These are phyloP conservation scores for Drosophila stalkeri DNA, from an alignment of 2,888 invertebrate species.

Conservation along the genomic window DNA sequence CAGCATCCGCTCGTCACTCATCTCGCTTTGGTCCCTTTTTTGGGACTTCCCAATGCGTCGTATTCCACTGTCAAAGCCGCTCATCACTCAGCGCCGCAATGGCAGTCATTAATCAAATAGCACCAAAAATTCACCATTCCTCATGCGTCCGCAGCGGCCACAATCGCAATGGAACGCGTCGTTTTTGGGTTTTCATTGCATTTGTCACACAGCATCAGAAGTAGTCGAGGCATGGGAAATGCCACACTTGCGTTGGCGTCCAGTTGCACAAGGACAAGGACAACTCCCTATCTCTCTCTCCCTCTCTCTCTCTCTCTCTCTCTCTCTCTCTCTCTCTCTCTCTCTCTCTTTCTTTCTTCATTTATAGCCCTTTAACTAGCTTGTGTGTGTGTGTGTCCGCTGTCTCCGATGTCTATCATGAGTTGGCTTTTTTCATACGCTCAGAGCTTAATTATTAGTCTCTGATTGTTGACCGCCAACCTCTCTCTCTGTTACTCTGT, in stretches of 20 bases:
- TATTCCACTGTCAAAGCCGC: constrained; percentile 56
- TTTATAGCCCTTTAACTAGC: constrained; percentile 1
- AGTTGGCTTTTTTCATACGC: constrained; percentile 20
- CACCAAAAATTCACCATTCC: constrained; percentile 47
- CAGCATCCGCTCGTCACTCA: neutral
- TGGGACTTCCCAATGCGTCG: constrained; percentile 19
- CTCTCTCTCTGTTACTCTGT: too few relatives aligned
- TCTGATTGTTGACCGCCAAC: constrained; percentile 27
- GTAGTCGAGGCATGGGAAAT: constrained; percentile 50
- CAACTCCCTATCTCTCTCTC: neutral
- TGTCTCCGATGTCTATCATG: constrained; percentile 8
- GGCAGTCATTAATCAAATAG: constrained; percentile 74
- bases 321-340: too few relatives aligned
- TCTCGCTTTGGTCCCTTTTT: neutral
- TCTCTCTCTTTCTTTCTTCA: too few relatives aligned
- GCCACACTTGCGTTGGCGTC: constrained; percentile 36
- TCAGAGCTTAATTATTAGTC: constrained; percentile 37
- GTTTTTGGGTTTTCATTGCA: constrained; percentile 70
- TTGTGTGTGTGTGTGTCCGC: neutral
- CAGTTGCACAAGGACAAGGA: constrained; percentile 31
- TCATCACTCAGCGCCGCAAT: constrained; percentile 70
- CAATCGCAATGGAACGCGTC: constrained; percentile 56
- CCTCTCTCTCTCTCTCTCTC: neutral
- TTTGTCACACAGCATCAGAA: constrained; percentile 61
- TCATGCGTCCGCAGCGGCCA: neutral